Base-by-base conservation (phyloP, 2,113 vertebrate species). In the Bostrychus sinensis region DNA sequence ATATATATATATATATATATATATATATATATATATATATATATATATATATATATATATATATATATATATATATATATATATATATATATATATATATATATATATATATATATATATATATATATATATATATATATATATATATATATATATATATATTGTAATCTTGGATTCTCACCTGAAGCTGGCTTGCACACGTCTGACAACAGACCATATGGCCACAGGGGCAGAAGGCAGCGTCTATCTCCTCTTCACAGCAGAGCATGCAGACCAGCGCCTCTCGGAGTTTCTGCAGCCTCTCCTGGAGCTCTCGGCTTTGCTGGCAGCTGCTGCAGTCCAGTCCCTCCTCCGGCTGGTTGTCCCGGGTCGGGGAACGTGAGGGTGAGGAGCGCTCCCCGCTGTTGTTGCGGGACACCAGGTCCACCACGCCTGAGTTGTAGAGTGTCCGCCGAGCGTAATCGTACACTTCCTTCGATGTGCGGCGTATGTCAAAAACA, bases 391-490 rank as follows among this genome's bases (percentile, higher is more conserved):
- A 94, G 66, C 89, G 92, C 41, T 92, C 89, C 0, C 89, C 91
- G n/a, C 66, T 86, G 8, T 87, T 91, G 0, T 85, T 55, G 62
- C 89, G 91, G 0, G 93, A 90, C 67, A 93, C 89, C 56, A 96
- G 91, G 91, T 98, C 97, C 83, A 92, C 91, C 0, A 97, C 87
- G 0, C 96, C 97, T 0, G 97, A 94, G 38, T 98, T 96, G 90
- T 98, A 99, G 62, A 99, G 95, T 2, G 95, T 91, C 45, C 97
- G 90, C 4, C 97, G 90, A 1, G 96, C 95, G 0, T 98, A 94
- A 89, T 99, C 97, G 17, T 98, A 99, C 13, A 94, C 97, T 89
- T 98, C 97, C 87, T 99, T 99, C 32, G 96, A 94, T 1, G 97
- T 99, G 77, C 97, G 95, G 39, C 93, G 94, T 68, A 99, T 99